These are phyloP conservation scores for Eupithecia centaureata DNA, from an alignment of 2,888 invertebrate species.

Conservation along the genomic window DNA sequence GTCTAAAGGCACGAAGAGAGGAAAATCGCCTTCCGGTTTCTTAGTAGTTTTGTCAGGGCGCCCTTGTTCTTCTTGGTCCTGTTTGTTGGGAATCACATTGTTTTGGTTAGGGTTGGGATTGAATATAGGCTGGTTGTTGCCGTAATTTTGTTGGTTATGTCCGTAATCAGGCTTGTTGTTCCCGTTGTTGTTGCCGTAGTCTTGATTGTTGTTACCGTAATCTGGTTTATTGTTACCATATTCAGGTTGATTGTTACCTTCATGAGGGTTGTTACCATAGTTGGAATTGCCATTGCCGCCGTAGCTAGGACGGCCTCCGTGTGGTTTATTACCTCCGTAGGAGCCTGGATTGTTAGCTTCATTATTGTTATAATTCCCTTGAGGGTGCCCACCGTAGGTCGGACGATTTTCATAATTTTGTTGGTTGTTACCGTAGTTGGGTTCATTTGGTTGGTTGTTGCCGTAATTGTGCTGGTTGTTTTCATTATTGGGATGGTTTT, in stretches of 20 bases:
- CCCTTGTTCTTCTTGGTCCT: slow-evolving; percentile 13
- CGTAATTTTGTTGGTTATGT: slow-evolving; percentile 26
- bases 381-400: not conserved
- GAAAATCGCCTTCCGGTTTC: slow-evolving; percentile 55
- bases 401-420: slow-evolving; percentile 18
- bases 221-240: slow-evolving; percentile 19
- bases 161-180: slow-evolving; percentile 29
- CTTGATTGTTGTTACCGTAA: slow-evolving; percentile 18
- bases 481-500: slow-evolving; percentile 2
- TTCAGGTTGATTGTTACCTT: slow-evolving; percentile 21
- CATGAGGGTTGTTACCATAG: slow-evolving; percentile 21
- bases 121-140: slow-evolving; percentile 30
- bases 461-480: slow-evolving; percentile 8
- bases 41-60: slow-evolving; percentile 50
- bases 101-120: slow-evolving; percentile 30
- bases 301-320: slow-evolving; percentile 23
- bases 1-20: slow-evolving; percentile 66
- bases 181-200: slow-evolving; percentile 26
- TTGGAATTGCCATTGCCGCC: slow-evolving; percentile 25
- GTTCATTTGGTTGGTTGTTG: slow-evolving; percentile 7
- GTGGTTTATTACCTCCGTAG: slow-evolving; percentile 18
- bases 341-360: slow-evolving; percentile 15
- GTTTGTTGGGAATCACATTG: slow-evolving; percentile 32
- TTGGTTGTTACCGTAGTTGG: slow-evolving; percentile 13
- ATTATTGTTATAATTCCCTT: slow-evolving; percentile 16